These are phyloP conservation scores for Novumbra hubbsi DNA, from an alignment of 2,797 vertebrate genomes.

Conservation along the genomic window DNA sequence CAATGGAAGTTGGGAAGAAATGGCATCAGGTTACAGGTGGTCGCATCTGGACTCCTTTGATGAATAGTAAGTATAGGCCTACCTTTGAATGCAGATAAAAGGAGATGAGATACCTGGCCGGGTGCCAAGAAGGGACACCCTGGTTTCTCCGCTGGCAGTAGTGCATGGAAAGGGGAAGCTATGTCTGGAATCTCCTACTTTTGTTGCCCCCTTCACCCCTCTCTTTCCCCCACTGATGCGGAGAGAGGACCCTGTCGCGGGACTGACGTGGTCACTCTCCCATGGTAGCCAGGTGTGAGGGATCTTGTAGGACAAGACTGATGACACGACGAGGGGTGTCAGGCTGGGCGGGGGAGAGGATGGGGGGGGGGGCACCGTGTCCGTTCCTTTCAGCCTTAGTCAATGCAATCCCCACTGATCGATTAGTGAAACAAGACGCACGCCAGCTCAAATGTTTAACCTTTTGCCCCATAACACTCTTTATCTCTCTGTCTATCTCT, in stretches of 20 bases:
- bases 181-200: slow-evolving; percentile 81
- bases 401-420: slow-evolving; percentile 78
- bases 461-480: slow-evolving; percentile 28
- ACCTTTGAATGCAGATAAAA: slow-evolving; percentile 78
- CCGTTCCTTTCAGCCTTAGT: slow-evolving; percentile 71
- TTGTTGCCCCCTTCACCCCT: slow-evolving; percentile 44
- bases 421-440: slow-evolving; percentile 76
- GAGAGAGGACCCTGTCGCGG: slow-evolving; percentile 47
- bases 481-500: slow-evolving; percentile 19
- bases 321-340: slow-evolving; percentile 68
- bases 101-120: slow-evolving; percentile 68
- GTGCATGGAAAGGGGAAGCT: slow-evolving; percentile 83
- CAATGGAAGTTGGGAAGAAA: slow-evolving; percentile 54
- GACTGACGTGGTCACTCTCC: slow-evolving; percentile 75
- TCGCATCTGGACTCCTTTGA: slow-evolving; percentile 67
- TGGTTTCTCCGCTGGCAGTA: slow-evolving; percentile 72
- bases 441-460: slow-evolving; percentile 53
- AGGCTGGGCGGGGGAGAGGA: slow-evolving; percentile 33
- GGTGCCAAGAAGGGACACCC: slow-evolving; percentile 61
- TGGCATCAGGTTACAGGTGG: slow-evolving; percentile 78
- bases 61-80: slow-evolving; percentile 72
- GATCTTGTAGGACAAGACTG: slow-evolving; percentile 84
- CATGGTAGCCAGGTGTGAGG: slow-evolving; percentile 79
- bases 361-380: slow-evolving; percentile 55
- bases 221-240: slow-evolving; percentile 63